Percentiles rank a stretch among this genome's conserved stretches.
Evolutionary conservation across 1,140 invertebrate species (phyloP).

Genomic region (Colletes gigas): DNA sequence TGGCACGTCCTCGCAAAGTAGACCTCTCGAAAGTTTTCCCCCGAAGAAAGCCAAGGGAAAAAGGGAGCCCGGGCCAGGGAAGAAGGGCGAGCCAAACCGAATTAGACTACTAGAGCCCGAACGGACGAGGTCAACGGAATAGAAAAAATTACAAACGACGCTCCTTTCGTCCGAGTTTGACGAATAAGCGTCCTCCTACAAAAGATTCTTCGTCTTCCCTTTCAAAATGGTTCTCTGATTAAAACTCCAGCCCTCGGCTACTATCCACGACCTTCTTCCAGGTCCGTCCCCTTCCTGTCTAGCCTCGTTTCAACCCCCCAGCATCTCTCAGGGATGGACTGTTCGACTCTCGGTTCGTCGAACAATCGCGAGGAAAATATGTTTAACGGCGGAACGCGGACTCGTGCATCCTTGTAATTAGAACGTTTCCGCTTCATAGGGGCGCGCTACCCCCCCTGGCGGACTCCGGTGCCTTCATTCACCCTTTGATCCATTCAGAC

Average conservation of each 20-base stretch:
- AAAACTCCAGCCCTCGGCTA: constrained; percentile 60
- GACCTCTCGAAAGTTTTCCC: constrained; percentile 34
- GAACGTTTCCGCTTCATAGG: constrained; percentile 4
- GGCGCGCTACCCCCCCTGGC: not conserved
- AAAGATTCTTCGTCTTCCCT: constrained; percentile 52
- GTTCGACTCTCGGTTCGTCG: not conserved
- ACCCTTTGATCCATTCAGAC: constrained; percentile 28
- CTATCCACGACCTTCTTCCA: constrained; percentile 16
- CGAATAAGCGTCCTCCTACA: constrained; percentile 20
- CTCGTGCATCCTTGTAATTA: constrained; percentile 28
- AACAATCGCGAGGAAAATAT: constrained; percentile 2
- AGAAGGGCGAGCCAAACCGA: not conserved
- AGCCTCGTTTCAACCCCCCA: not conserved
- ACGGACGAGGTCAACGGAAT: not conserved
- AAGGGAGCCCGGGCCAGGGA: not conserved
- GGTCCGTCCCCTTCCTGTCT: not conserved
- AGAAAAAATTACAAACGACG: constrained; percentile 18
- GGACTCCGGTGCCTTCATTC: constrained; percentile 12
- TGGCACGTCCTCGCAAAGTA: constrained; percentile 60
- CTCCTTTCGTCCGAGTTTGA: constrained; percentile 1
- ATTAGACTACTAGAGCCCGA: constrained; percentile 24
- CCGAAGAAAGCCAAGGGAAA: constrained; percentile 39
- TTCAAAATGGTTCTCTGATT: constrained; percentile 58
- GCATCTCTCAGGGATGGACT: too few species aligned
- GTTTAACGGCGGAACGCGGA: constrained; percentile 10